Conservation (phyloP, 2,113 vertebrate genomes). For the Aptenodytes patagonicus region DNA sequence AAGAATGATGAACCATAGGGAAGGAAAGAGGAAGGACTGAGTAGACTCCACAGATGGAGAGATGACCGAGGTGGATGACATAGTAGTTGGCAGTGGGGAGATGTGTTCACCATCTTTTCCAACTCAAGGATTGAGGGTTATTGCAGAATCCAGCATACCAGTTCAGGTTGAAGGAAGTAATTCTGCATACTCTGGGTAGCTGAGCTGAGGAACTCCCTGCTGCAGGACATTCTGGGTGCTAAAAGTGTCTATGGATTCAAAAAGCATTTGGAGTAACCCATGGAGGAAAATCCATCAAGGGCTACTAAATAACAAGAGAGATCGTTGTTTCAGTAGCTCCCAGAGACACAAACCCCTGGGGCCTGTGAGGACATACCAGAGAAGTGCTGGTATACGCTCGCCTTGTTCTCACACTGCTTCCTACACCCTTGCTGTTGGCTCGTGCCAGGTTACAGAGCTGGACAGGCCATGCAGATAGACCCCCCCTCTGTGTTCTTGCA, state of each 20-base stretch:
- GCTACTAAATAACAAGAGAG: too few species aligned
- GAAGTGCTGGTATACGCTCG: rapidly evolving
- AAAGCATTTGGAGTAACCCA: background rate
- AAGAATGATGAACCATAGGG: background rate
- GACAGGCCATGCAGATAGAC: too few species aligned
- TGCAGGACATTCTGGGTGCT: background rate
- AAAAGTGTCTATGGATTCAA: background rate
- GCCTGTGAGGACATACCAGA: background rate
- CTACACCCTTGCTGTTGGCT: background rate
- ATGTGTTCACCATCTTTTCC: background rate
- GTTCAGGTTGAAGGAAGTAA: rapidly evolving
- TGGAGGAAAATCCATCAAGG: background rate
- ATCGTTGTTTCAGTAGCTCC: rapidly evolving
- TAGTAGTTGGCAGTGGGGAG: background rate
- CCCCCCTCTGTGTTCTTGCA: rapidly evolving
- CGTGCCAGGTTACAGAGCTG: background rate
- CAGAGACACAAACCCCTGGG: background rate
- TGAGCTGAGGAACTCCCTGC: background rate
- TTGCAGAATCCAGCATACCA: background rate
- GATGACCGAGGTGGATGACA: background rate
- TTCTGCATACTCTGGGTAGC: background rate
- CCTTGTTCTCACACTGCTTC: background rate
- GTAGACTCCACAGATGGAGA: background rate
- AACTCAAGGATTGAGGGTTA: rapidly evolving
- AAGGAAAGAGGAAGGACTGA: background rate